Evolutionary conservation across 2,113 vertebrate species (phyloP).

Genomic region (Paralichthys olivaceus): DNA sequence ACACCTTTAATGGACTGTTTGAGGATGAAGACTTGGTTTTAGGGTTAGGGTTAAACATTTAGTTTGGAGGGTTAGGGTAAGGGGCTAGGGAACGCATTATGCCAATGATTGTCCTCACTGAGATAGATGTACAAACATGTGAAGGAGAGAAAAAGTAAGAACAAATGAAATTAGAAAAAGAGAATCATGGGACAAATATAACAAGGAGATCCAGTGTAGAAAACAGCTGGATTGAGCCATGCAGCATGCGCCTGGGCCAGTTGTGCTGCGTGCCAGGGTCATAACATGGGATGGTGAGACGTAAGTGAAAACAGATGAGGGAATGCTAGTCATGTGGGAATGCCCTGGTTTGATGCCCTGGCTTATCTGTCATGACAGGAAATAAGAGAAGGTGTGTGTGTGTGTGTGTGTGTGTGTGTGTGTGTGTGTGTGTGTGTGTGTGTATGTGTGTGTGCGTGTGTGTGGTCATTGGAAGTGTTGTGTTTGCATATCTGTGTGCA

Average conservation of each 20-base stretch:
- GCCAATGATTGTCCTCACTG: too few relatives aligned
- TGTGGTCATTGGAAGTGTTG: neutral
- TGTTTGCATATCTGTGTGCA: neutral
- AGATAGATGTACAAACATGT: neutral
- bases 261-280: constrained; percentile 33
- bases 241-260: neutral
- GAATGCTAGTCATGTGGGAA: constrained; percentile 5
- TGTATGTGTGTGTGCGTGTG: neutral
- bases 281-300: constrained; percentile 37
- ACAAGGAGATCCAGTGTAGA: neutral
- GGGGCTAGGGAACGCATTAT: too few relatives aligned
- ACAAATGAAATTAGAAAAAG: neutral
- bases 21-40: too few relatives aligned
- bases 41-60: too few relatives aligned
- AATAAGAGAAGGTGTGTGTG: constrained; percentile 20
- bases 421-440: neutral
- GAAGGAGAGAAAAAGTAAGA: neutral
- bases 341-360: constrained; percentile 23
- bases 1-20: too few relatives aligned
- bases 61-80: too few relatives aligned
- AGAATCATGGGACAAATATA: neutral
- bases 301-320: constrained; percentile 71
- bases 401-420: neutral
- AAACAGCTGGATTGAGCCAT: neutral
- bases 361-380: constrained; percentile 31